Percentiles rank a stretch among this genome's conserved stretches.
These are phyloP conservation scores for Telenomus remus DNA, from an alignment of 1,140 invertebrate genomes.

Conservation along the genomic window DNA sequence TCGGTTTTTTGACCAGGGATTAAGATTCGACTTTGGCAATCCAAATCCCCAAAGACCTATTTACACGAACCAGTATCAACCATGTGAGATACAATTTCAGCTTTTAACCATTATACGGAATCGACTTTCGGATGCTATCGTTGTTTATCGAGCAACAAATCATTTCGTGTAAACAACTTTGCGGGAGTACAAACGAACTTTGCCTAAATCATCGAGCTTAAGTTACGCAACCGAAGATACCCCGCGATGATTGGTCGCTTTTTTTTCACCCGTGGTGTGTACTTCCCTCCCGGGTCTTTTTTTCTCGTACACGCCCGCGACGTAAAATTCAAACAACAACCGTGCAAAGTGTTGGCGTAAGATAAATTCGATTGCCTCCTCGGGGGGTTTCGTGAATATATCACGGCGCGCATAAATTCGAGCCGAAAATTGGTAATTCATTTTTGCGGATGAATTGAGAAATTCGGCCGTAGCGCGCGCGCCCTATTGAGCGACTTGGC, in stretches of 20 bases:
- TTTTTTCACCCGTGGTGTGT: constrained; percentile 13
- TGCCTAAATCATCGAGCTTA: constrained; percentile 31
- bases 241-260: constrained; percentile 22
- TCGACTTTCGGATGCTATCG: constrained; percentile 48
- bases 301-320: background rate
- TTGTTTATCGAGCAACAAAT: constrained; percentile 53
- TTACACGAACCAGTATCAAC: constrained; percentile 41
- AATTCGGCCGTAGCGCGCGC: constrained; percentile 46
- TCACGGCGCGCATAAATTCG: constrained; percentile 28
- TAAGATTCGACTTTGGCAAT: constrained; percentile 26
- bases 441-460: constrained; percentile 55
- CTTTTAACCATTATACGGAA: constrained; percentile 47
- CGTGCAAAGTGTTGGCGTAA: constrained; percentile 25
- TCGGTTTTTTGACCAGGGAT: constrained; percentile 22
- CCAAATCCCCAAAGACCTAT: constrained; percentile 38
- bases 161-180: constrained; percentile 52
- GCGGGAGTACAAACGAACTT: constrained; percentile 33
- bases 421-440: constrained; percentile 49
- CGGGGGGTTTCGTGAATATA: constrained; percentile 6
- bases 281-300: constrained; percentile 10
- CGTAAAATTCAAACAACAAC: constrained; percentile 19
- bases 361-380: constrained; percentile 35
- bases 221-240: constrained; percentile 11
- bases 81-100: constrained; percentile 38
- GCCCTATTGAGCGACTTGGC: constrained; percentile 56